Evolutionary conservation across 2,888 invertebrate genomes (phyloP).

Genomic region (Subacronicta megacephala): DNA sequence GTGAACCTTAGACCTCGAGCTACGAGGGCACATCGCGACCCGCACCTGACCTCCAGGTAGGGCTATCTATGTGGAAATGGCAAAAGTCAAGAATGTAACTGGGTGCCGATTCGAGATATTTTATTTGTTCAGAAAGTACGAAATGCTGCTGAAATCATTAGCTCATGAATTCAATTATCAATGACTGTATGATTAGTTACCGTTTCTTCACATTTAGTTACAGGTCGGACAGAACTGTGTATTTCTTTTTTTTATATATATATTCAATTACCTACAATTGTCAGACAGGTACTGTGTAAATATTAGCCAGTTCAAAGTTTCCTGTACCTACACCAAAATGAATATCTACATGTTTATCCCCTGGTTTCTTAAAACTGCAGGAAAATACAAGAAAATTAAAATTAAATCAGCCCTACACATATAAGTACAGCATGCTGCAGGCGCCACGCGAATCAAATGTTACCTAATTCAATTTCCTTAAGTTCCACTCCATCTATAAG

Average conservation of each 20-base stretch:
- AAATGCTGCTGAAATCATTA: too few species aligned
- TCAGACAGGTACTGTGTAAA: too few species aligned
- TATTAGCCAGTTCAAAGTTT: too few species aligned
- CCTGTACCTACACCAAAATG: too few species aligned
- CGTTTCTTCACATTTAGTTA: too few species aligned
- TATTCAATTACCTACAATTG: too few species aligned
- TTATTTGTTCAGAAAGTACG: slow-evolving; percentile 2
- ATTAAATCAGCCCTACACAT: slow-evolving; percentile 19
- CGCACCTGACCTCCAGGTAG: slow-evolving; percentile 49
- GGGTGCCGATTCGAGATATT: not conserved
- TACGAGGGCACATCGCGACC: slow-evolving; percentile 53
- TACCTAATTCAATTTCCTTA: slow-evolving; percentile 42
- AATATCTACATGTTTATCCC: too few species aligned
- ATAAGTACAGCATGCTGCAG: slow-evolving; percentile 7
- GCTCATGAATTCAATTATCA: too few species aligned
- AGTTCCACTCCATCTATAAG: slow-evolving; percentile 30
- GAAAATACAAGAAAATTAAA: not conserved
- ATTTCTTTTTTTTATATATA: too few species aligned
- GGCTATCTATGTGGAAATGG: slow-evolving; percentile 13
- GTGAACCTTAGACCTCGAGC: slow-evolving; percentile 44
- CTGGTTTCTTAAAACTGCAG: too few species aligned
- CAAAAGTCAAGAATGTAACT: not conserved
- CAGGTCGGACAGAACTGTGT: too few species aligned
- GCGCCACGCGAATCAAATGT: slow-evolving; percentile 19
- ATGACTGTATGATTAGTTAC: too few species aligned